phyloP scores from a whole-genome alignment of 2,888 invertebrate species.

The Rhogogaster chlorosoma region DNA sequence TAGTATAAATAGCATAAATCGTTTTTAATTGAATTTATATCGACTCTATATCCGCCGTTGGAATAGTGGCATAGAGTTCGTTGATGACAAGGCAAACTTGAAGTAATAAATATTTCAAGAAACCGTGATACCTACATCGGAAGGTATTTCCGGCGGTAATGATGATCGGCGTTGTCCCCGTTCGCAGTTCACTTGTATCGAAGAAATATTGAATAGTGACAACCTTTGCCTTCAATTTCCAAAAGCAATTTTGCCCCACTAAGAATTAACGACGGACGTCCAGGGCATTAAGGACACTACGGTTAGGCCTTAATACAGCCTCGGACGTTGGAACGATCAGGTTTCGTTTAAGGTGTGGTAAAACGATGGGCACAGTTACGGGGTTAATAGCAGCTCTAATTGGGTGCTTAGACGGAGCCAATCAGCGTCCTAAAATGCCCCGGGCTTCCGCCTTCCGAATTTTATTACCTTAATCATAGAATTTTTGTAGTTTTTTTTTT shows the following conservation, averaged over 20 bases:
- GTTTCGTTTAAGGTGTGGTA: conserved; percentile 55
- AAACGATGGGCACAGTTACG: conserved; percentile 52
- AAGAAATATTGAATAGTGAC: conserved; percentile 9
- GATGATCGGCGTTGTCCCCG: background rate
- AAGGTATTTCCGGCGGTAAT: background rate
- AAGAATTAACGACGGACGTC: conserved; percentile 32
- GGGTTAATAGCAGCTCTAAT: conserved; percentile 54
- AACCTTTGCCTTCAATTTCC: conserved; percentile 36
- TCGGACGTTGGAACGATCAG: conserved; percentile 49
- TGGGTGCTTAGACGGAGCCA: conserved; percentile 53
- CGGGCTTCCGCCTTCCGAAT: conserved; percentile 31
- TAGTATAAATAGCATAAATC: background rate
- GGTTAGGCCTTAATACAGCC: conserved; percentile 44
- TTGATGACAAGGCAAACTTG: background rate
- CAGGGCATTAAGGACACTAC: conserved; percentile 29
- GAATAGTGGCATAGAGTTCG: background rate
- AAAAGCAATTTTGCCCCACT: conserved; percentile 17
- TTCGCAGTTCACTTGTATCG: conserved; percentile 6
- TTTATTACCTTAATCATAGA: conserved; percentile 49
- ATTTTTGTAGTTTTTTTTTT: conserved; percentile 21
- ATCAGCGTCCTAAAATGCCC: conserved; percentile 47
- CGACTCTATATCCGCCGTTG: background rate
- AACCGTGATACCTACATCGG: background rate
- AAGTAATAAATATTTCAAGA: background rate
- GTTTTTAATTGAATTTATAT: background rate